Evolutionary conservation across 2,113 vertebrate genomes (phyloP), one percentile per base, ranked within the genome.

Genomic region (Ceuthmochares aereus): DNA sequence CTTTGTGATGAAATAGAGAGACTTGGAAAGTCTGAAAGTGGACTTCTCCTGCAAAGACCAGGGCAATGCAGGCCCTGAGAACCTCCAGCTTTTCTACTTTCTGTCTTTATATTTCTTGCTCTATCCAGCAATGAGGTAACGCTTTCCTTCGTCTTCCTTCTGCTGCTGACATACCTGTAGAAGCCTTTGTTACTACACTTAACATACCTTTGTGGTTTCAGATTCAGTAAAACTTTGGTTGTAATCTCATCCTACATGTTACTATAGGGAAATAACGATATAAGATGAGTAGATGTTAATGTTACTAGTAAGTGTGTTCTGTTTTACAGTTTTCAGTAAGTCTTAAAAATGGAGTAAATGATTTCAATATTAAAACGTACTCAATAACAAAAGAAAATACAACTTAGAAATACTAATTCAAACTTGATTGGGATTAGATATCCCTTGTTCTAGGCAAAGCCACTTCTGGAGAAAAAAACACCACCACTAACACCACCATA

Each of bases 391-490:
- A 51, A 14, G 36, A 42, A 52, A 27, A 29, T 49, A 18, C 1
- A 62, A 36, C 32, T 78, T 74, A 56, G 5, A 79, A 87, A 66
- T 13, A 3, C 0, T 47, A 43, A 40, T 78, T 66, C 14, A 84
- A 60, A 43, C 40, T 62, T 66, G 19, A 27, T 7, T 43, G 4
- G 37, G 81, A 74, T 32, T 69, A 60, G 7, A 78, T 55, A 26
- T 40, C 4, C 1, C 3, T 69, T 70, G 5, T 37, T 70, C 29
- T 47, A 78, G 60, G 12, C 9, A 74, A 87, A 77, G 4, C 0
- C 2, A 6, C 29, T 29, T 75, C 66, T 43, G 4, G 26, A 0
- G 8, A 29, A 40, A 32, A 47, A 7, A 36, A 0, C 6, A 0
- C 6, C 9, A 27, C 13, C 8, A 0, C 6, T 9, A 27, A 13